These are phyloP conservation scores for Galagoides demidoff DNA, from an alignment of 2,797 vertebrate genomes.

Conservation along the genomic window DNA sequence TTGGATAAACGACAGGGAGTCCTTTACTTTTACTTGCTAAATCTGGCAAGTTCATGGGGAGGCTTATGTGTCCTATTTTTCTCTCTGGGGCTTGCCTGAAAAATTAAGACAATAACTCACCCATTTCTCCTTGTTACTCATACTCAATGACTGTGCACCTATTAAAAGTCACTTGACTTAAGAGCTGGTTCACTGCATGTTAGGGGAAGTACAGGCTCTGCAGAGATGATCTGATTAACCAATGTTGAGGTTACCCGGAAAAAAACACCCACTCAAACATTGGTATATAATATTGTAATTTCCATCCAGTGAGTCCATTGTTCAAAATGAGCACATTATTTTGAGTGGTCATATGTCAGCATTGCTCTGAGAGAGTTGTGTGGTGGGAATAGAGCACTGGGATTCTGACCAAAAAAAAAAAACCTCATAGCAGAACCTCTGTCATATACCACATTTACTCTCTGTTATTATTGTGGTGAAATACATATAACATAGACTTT, in stretches of 20 bases:
- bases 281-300: conserved; percentile 7
- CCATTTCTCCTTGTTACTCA: conserved; percentile 69
- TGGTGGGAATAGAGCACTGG: background rate
- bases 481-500: background rate
- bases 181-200: background rate
- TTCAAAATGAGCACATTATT: conserved; percentile 50
- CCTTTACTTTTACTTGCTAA: conserved; percentile 67
- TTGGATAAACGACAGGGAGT: conserved; percentile 43
- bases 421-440: background rate
- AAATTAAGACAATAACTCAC: conserved; percentile 68
- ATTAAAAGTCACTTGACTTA: conserved; percentile 69
- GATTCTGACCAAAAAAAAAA: background rate
- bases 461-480: background rate
- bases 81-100: conserved; percentile 42
- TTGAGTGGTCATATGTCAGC: conserved; percentile 39
- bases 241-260: conserved; percentile 38
- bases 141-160: conserved; percentile 55
- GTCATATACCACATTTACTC: background rate
- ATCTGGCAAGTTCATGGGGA: conserved; percentile 49
- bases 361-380: background rate
- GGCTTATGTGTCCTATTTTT: conserved; percentile 66
- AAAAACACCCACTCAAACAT: background rate
- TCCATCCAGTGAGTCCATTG: conserved; percentile 36
- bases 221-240: background rate
- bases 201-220: conserved; percentile 14